Base-by-base conservation (phyloP, 2,113 vertebrate genomes). In the Drymodes brunneopygia region DNA sequence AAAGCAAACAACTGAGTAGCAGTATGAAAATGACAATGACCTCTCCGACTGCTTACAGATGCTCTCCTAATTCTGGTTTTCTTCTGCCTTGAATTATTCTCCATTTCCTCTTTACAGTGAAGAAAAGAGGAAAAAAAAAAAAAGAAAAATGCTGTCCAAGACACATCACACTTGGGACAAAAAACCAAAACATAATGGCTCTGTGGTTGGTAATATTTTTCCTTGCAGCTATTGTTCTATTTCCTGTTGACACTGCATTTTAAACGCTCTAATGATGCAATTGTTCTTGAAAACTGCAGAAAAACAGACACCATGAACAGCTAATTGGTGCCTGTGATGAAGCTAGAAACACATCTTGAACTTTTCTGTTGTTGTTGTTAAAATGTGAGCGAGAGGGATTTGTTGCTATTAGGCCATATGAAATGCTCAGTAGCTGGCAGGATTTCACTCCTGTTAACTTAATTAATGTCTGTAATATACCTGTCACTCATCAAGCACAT, bases 171-270 rank as follows among this genome's bases (percentile, higher is more conserved):
- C 88, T 93, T 10, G 81, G 78, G 90, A 85, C 60, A 92, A 87
- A 96, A 96, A 81, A 79, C 4, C 45, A 19, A 70, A 61, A 90
- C 33, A 88, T 77, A 96, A 94, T 29, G 66, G 33, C 74, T 94
- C 58, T 22, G 38, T 27, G 65, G 62, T 90, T 95, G 92, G 57
- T 86, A 79, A 92, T 73, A 69, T 88, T 88, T 94, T 85, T 94
- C 72, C 64, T 97, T 86, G 94, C 91, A 97, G 77, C 58, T 97
- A 85, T 96, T 90, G 93, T 97, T 97, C 60, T 92, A 72, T 97
- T 97, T 98, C 94, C 90, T 97, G 97, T 96, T 69, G 67, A 97
- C 94, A 86, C 61, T 79, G 97, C 96, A 96, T 92, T 97, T 97
- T 96, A 95, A 96, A 91, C 42, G 31, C 79, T 90, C 79, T 98